Evolutionary conservation across 2,113 vertebrate genomes (phyloP).

Genomic region (Callipepla squamata): DNA sequence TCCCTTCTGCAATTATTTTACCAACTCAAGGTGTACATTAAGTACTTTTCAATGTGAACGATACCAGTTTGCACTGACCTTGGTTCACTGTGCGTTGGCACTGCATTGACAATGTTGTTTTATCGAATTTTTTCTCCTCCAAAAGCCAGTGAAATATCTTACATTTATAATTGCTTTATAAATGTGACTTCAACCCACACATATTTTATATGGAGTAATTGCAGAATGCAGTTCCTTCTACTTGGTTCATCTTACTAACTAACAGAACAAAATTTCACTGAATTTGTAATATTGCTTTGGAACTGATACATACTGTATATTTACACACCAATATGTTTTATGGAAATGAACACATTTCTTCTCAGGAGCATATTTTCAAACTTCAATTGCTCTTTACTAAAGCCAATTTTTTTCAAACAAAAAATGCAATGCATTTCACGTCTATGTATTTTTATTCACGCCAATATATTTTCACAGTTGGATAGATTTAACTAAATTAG

Average conservation of each 20-base stretch:
- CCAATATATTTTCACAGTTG: constrained; percentile 71
- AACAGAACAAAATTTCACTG: constrained; percentile 60
- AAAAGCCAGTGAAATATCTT: constrained; percentile 36
- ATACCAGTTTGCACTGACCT: constrained; percentile 35
- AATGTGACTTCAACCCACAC: constrained; percentile 56
- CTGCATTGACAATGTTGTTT: constrained; percentile 1
- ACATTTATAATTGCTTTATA: constrained; percentile 68
- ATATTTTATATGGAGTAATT: constrained; percentile 58
- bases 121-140: constrained; percentile 5
- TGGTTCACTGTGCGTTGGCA: constrained; percentile 18
- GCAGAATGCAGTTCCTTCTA: constrained; percentile 46
- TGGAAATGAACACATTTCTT: constrained; percentile 72
- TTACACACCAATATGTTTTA: constrained; percentile 73
- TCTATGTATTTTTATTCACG: constrained; percentile 66
- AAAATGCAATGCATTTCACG: constrained; percentile 35
- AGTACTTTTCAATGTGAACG: neutral
- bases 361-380: constrained; percentile 65
- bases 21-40: neutral
- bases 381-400: constrained; percentile 66
- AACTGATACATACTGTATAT: constrained; percentile 63
- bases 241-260: constrained; percentile 58
- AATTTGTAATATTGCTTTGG: constrained; percentile 64
- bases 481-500: constrained; percentile 69
- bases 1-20: constrained; percentile 27
- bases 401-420: constrained; percentile 62